These are phyloP conservation scores for Zaprionus ornatus DNA, from an alignment of 1,140 invertebrate genomes.

Conservation along the genomic window DNA sequence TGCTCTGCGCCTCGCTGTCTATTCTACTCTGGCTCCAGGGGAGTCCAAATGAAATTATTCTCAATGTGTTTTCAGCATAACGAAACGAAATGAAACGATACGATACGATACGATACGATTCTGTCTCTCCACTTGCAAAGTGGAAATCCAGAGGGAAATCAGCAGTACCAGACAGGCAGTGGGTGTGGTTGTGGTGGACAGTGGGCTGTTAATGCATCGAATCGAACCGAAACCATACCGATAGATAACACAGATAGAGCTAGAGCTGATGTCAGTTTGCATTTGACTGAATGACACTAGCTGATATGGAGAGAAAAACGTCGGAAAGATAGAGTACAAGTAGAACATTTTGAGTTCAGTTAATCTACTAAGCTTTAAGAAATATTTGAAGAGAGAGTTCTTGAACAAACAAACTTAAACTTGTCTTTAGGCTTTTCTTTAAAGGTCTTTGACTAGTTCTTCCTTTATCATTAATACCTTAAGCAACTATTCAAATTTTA, in stretches of 20 bases:
- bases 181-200: background rate
- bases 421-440: too few relatives aligned
- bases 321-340: background rate
- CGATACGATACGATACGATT: slow-evolving; percentile 11
- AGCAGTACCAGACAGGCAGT: slow-evolving; percentile 13
- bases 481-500: too few relatives aligned
- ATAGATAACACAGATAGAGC: background rate
- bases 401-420: background rate
- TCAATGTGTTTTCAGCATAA: slow-evolving; percentile 41
- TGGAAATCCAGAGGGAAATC: slow-evolving; percentile 47
- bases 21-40: slow-evolving; percentile 15
- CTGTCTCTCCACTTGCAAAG: slow-evolving; percentile 20
- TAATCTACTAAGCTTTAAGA: background rate
- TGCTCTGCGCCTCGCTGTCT: background rate
- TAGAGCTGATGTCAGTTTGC: slow-evolving; percentile 19
- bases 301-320: background rate
- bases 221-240: background rate
- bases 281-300: slow-evolving; percentile 10
- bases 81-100: slow-evolving; percentile 1
- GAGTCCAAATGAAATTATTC: slow-evolving; percentile 39
- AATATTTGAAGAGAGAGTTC: background rate
- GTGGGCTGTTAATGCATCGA: background rate
- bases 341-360: background rate
- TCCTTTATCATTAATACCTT: too few relatives aligned
- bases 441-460: too few relatives aligned